phyloP scores from a whole-genome alignment of 2,888 invertebrate species.

The Drosophila paucipuncta region DNA sequence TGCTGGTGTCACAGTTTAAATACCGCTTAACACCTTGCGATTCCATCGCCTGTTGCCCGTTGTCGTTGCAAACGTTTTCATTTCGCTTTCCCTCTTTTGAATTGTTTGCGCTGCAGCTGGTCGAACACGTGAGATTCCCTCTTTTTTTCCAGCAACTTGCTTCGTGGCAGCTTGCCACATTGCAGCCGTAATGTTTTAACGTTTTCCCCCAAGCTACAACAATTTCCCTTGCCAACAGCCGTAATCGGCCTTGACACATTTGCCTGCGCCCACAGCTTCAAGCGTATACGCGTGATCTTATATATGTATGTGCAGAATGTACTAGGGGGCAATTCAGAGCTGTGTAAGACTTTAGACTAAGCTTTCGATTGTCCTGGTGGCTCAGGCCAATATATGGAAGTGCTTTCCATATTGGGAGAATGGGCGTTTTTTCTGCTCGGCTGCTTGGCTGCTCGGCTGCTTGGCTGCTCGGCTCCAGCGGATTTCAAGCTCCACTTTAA shows the following conservation, averaged over 20 bases:
- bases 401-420: conserved; percentile 3
- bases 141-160: background rate
- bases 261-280: conserved; percentile 1
- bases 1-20: conserved; percentile 6
- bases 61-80: conserved; percentile 1
- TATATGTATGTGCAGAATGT: background rate
- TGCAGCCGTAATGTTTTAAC: conserved; percentile 1
- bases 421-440: background rate
- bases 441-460: background rate
- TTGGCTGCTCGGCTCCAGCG: background rate
- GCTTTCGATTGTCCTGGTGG: background rate
- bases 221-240: background rate
- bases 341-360: background rate
- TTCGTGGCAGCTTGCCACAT: background rate
- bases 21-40: conserved; percentile 29
- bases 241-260: conserved; percentile 17
- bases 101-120: conserved; percentile 6
- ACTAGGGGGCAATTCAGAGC: background rate
- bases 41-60: conserved; percentile 26
- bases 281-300: background rate
- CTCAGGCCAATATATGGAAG: conserved; percentile 16
- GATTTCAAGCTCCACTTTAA: background rate
- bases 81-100: background rate
- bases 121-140: conserved; percentile 12
- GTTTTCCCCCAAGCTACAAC: background rate